A percentile compares a stretch with the other conserved stretches of the same genome.
phyloP scores from a whole-genome alignment of 1,140 invertebrate genomes.

The Panagrolaimus sp. region DNA sequence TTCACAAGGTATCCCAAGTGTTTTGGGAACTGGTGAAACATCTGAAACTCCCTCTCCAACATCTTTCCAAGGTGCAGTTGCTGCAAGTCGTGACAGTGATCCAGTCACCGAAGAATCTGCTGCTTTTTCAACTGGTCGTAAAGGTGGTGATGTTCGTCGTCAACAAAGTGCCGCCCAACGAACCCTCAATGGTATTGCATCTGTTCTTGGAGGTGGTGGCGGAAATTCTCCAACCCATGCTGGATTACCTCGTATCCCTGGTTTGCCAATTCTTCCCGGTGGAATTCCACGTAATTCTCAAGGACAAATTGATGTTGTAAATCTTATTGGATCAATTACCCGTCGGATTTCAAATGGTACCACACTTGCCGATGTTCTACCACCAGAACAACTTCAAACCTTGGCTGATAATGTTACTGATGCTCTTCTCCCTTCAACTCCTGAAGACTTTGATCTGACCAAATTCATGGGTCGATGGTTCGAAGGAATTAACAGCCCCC shows the following conservation, averaged over 20 bases:
- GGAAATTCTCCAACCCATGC: slow-evolving; percentile 54
- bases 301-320: slow-evolving; percentile 59
- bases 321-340: slow-evolving; percentile 58
- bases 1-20: slow-evolving; percentile 48
- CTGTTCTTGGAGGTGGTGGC: slow-evolving; percentile 54
- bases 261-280: slow-evolving; percentile 57
- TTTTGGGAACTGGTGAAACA: slow-evolving; percentile 39
- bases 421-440: slow-evolving; percentile 54
- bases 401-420: slow-evolving; percentile 58
- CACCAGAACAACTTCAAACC: slow-evolving; percentile 59
- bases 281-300: slow-evolving; percentile 58
- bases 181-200: slow-evolving; percentile 53
- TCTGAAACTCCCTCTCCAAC: slow-evolving; percentile 15
- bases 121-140: not conserved
- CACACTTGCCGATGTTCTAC: slow-evolving; percentile 56
- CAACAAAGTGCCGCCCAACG: slow-evolving; percentile 56
- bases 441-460: slow-evolving; percentile 55
- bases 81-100: slow-evolving; percentile 18
- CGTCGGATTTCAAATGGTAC: slow-evolving; percentile 59
- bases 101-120: slow-evolving; percentile 1
- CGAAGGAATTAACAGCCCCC: slow-evolving; percentile 57
- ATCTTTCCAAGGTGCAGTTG: slow-evolving; percentile 26
- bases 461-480: slow-evolving; percentile 60
- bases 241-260: slow-evolving; percentile 53
- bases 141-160: slow-evolving; percentile 43